Evolutionary conservation across 2,888 invertebrate species (phyloP), one percentile per base, ranked within the genome.

Genomic region (Polyommatus icarus): DNA sequence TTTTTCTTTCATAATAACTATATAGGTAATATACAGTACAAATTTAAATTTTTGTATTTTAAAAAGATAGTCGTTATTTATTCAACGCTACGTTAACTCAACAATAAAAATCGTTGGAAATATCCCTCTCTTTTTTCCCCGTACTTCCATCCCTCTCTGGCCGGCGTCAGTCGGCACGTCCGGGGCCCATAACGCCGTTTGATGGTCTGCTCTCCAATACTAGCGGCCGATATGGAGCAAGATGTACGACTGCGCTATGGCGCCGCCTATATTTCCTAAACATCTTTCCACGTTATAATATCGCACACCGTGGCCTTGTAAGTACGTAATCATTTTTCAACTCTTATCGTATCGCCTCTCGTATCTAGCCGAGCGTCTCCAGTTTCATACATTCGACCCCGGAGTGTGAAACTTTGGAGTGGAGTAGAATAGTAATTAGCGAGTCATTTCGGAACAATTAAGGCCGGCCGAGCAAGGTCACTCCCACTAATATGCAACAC

Each of bases 191-290:
- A 93, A 93, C 93, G 86, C 81, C 89, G 91, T 94, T 94, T 94
- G 94, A 94, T 94, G 94, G 88, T 94, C 94, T 93, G 91, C 93
- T 92, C 94, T 93, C 94, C 94, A 94, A 94, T 94, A 90, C 94
- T 92, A 89, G 92, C 85, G 78, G 92, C 83, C 90, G 90, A 88
- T 91, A 91, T 92, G 90, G 89, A 89, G 86, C 89, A 89, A 93
- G 93, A 92, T 91, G 91, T 92, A 93, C 94, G 93, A 85, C 93
- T 93, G 93, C 92, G 94, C 92, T 91, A 89, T 90, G 90, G 93
- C 87, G 91, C 90, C 94, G 93, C 92, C 94, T 94, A 93, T 93
- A 92, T 92, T 92, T 89, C 89, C 91, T 93, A 92, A 94, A 93
- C 94, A 93, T 93, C 93, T 93, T 92, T 93, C 82, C 90, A 87